Evolutionary conservation across 1,140 invertebrate genomes (phyloP).

Genomic region (Camponotus pennsylvanicus): DNA sequence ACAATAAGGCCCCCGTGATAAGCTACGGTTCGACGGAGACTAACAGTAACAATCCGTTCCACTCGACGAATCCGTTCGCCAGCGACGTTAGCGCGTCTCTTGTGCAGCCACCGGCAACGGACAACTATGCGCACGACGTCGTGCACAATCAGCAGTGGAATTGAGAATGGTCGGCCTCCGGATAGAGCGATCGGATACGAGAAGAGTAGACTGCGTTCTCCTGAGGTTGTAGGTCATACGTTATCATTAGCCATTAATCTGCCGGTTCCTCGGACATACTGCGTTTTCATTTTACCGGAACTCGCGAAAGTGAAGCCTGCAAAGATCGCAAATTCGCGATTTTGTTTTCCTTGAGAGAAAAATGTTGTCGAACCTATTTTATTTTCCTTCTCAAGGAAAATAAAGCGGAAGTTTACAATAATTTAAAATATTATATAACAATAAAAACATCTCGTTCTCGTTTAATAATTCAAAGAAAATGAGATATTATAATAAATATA

Average conservation of each 20-base stretch:
- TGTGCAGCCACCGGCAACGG: slow-evolving; percentile 82
- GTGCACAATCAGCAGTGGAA: slow-evolving; percentile 81
- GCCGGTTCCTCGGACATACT: slow-evolving; percentile 16
- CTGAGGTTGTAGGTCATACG: slow-evolving; percentile 25
- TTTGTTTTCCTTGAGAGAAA: background rate
- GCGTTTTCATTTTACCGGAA: background rate
- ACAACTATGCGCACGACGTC: slow-evolving; percentile 83
- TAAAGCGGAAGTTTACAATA: background rate
- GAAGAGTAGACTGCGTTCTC: slow-evolving; percentile 26
- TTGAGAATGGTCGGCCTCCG: slow-evolving; percentile 63
- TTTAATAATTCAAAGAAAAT: background rate
- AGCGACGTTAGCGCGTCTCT: slow-evolving; percentile 78
- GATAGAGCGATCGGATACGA: slow-evolving; percentile 27
- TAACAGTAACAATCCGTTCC: slow-evolving; percentile 82
- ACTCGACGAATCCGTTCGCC: slow-evolving; percentile 83
- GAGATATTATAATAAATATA: background rate
- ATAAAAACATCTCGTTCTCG: background rate
- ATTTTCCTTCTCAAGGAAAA: background rate
- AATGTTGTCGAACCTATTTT: background rate
- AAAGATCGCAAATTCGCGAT: background rate
- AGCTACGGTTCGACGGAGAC: slow-evolving; percentile 83
- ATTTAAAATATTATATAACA: background rate
- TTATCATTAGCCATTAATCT: slow-evolving; percentile 30
- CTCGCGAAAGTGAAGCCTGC: background rate
- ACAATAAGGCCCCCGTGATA: slow-evolving; percentile 72